Evolutionary conservation across 2,113 vertebrate species (phyloP).

Genomic region (Gallinago paraguaiae): DNA sequence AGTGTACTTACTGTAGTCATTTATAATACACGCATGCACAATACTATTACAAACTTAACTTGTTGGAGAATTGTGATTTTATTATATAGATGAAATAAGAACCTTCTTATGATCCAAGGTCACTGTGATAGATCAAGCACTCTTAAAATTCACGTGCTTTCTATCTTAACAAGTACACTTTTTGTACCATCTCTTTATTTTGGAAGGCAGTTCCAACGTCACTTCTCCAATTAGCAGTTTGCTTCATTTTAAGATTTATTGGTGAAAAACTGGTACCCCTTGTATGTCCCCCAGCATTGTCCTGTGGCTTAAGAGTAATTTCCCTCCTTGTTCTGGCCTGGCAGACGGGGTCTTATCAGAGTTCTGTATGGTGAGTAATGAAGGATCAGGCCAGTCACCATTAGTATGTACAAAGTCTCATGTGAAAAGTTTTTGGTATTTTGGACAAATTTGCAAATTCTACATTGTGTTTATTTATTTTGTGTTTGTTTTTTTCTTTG

Average conservation of each 20-base stretch:
- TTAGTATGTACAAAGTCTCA: background rate
- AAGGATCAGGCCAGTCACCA: background rate
- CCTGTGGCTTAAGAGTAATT: background rate
- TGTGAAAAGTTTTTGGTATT: background rate
- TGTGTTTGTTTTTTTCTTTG: background rate
- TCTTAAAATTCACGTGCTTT: background rate
- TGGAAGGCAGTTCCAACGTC: background rate
- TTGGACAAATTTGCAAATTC: background rate
- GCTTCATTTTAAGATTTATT: background rate
- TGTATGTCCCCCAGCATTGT: background rate
- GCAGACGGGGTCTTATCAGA: background rate
- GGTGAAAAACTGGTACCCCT: background rate
- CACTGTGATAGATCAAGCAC: background rate
- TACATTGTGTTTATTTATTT: background rate
- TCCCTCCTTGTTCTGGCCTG: background rate
- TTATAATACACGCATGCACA: background rate
- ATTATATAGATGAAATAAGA: background rate
- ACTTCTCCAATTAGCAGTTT: background rate
- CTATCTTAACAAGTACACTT: background rate
- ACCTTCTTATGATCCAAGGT: background rate
- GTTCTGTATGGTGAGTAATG: background rate
- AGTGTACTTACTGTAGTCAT: background rate
- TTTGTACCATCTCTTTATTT: background rate
- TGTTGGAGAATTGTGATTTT: background rate
- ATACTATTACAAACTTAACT: background rate